These are phyloP conservation scores for Austrolebias charrua DNA, from an alignment of 2,797 vertebrate species.

Conservation along the genomic window DNA sequence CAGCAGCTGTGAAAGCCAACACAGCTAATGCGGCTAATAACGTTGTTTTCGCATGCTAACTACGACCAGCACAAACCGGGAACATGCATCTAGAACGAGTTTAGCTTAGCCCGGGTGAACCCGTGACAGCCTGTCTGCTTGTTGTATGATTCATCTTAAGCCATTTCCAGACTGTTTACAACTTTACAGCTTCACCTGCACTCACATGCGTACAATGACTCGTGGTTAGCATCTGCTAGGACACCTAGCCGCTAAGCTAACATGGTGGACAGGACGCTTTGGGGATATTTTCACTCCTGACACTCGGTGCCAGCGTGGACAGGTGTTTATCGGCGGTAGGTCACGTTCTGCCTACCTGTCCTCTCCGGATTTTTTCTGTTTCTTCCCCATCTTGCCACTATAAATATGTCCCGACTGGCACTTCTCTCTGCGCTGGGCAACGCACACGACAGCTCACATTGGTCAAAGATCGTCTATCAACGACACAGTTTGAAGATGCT, in stretches of 20 bases:
- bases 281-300: background rate
- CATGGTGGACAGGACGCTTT: background rate
- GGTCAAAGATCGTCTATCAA: conserved; percentile 32
- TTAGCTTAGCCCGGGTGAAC: background rate
- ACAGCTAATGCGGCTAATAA: conserved; percentile 11
- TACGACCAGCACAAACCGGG: no score
- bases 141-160: conserved; percentile 7
- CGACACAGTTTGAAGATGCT: accelerated
- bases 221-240: conserved; percentile 68
- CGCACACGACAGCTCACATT: conserved; percentile 37
- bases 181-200: conserved; percentile 19
- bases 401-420: conserved; percentile 25
- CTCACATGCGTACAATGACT: conserved; percentile 38
- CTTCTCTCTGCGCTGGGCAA: conserved; percentile 23
- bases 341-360: conserved; percentile 67
- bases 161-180: conserved; percentile 14
- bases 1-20: background rate
- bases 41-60: background rate
- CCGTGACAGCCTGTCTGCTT: background rate
- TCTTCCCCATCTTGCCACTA: conserved; percentile 78
- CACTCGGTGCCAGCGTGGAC: background rate
- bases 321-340: background rate
- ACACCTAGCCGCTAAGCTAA: conserved; percentile 53
- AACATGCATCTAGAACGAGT: no score
- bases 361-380: conserved; percentile 81